Evolutionary conservation across 1,140 invertebrate genomes (phyloP).

Genomic region (Drosophila arizonae): DNA sequence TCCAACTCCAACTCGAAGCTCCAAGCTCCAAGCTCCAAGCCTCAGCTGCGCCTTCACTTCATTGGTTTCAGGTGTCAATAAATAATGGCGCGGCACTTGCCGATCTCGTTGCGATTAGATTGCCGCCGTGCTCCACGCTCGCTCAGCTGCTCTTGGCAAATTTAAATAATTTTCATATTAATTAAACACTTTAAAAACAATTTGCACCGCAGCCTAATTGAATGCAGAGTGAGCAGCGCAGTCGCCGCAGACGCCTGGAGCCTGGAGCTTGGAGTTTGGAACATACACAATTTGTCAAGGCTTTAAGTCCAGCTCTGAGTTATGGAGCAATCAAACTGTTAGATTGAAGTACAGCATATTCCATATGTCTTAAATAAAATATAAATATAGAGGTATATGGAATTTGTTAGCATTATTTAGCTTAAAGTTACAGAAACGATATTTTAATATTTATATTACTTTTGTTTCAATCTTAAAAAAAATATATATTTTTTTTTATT

Average conservation of each 20-base stretch:
- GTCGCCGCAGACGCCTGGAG: neutral
- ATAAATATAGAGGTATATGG: too few species aligned
- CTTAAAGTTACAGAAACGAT: too few species aligned
- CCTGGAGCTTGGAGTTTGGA: too few species aligned
- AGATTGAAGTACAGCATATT: too few species aligned
- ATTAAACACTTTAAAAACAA: slow-evolving; percentile 77
- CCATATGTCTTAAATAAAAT: too few species aligned
- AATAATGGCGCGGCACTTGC: slow-evolving; percentile 76
- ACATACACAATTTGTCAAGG: neutral
- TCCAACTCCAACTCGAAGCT: slow-evolving; percentile 10
- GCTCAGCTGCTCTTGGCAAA: slow-evolving; percentile 8
- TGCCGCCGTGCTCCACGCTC: slow-evolving; percentile 5
- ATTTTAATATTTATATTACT: too few species aligned
- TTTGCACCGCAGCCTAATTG: slow-evolving; percentile 52
- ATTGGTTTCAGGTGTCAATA: slow-evolving; percentile 82
- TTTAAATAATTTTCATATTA: slow-evolving; percentile 75
- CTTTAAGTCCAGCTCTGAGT: neutral
- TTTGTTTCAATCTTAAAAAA: too few species aligned
- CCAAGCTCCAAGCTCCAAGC: slow-evolving; percentile 2
- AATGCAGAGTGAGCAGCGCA: neutral
- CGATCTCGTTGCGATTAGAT: slow-evolving; percentile 80
- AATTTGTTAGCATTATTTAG: too few species aligned
- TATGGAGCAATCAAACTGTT: too few species aligned
- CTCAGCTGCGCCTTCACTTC: slow-evolving; percentile 35
- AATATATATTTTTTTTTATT: too few species aligned